These are phyloP conservation scores for Menura novaehollandiae DNA, from an alignment of 2,113 vertebrate genomes.

Conservation along the genomic window DNA sequence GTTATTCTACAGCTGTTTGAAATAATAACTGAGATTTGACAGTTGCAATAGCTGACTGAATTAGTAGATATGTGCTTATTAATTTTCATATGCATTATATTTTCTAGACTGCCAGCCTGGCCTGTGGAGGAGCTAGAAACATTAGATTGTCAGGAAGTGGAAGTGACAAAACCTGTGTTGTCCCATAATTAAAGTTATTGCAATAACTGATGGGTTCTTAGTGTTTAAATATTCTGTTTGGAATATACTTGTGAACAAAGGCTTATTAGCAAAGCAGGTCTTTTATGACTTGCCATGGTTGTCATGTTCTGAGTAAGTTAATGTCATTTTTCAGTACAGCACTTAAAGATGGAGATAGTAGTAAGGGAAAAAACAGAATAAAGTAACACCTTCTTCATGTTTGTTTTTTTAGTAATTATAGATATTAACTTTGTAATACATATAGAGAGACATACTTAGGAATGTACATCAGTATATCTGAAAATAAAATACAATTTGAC, in stretches of 20 bases:
- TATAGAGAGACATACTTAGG: neutral
- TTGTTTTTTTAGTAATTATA: neutral
- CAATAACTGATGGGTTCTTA: neutral
- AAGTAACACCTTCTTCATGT: neutral
- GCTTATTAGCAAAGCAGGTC: neutral
- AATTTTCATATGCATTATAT: neutral
- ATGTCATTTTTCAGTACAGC: neutral
- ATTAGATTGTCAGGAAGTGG: neutral
- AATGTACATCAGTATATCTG: neutral
- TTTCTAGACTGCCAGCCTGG: neutral
- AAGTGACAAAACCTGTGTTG: neutral
- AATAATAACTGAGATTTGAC: conserved; percentile 5
- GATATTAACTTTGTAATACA: neutral
- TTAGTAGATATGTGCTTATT: neutral
- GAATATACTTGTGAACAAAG: neutral
- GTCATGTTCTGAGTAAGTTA: neutral
- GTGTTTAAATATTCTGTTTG: neutral
- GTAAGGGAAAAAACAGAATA: neutral
- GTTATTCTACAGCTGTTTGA: conserved; percentile 15
- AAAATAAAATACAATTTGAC: neutral
- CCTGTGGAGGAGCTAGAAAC: neutral
- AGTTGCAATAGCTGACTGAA: neutral
- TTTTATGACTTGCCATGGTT: neutral
- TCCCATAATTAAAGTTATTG: neutral
- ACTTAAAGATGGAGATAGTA: neutral